Conservation (phyloP, 2,113 vertebrate genomes). For the Himantopus leucocephalus region DNA sequence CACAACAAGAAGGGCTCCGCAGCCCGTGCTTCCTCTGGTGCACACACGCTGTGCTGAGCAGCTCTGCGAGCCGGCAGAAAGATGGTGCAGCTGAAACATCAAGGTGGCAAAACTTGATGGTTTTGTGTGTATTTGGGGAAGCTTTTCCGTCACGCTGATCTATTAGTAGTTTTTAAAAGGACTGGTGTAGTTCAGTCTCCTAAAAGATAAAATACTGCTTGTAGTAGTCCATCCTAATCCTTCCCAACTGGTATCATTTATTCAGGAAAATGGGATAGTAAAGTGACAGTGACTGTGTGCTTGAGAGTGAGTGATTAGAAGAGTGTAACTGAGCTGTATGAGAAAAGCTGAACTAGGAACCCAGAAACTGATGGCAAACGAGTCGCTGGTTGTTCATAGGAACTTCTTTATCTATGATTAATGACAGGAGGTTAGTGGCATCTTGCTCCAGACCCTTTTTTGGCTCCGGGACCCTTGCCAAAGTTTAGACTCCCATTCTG, state of each 20-base stretch:
- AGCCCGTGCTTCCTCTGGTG: fast-evolving
- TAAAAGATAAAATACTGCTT: background rate
- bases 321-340: background rate
- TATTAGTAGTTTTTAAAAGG: background rate
- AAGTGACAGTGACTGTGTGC: background rate
- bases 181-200: background rate
- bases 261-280: background rate
- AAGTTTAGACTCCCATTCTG: slow-evolving; percentile 24
- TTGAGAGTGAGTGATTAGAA: background rate
- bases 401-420: slow-evolving; percentile 32
- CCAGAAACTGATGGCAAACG: background rate
- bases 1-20: background rate
- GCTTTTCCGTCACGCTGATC: background rate
- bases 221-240: background rate
- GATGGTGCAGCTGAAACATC: background rate
- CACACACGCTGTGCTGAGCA: fast-evolving
- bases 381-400: background rate
- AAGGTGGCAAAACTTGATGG: background rate
- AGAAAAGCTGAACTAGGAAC: slow-evolving; percentile 2
- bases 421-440: slow-evolving; percentile 38
- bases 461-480: slow-evolving; percentile 20
- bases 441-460: slow-evolving; percentile 36
- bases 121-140: background rate
- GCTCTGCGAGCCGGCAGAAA: fast-evolving
- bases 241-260: background rate